A percentile compares a stretch with the other conserved stretches of the same genome.
Evolutionary conservation across 92 coral and sea anemone species (phyloP).

Genomic region (Diadumene lineata): DNA sequence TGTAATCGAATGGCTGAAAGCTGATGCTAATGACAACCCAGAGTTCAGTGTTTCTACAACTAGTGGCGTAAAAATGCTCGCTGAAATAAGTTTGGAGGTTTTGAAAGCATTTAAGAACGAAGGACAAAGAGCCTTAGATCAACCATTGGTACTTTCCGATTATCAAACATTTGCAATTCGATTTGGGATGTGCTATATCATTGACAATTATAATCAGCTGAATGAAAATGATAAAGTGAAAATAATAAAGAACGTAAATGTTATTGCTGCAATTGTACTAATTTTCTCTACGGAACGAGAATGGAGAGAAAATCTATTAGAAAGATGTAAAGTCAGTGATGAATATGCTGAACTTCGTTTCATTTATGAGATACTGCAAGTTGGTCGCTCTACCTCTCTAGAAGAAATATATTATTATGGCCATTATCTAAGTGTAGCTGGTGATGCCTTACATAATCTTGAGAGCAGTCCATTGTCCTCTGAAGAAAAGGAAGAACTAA

Average conservation of each 20-base stretch:
- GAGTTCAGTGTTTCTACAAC: conserved; percentile 8
- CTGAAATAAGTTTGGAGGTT: conserved; percentile 1
- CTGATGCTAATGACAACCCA: neutral
- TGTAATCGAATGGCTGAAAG: neutral
- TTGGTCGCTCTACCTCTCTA: no score
- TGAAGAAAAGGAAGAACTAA: neutral
- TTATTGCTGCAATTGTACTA: neutral
- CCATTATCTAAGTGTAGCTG: neutral
- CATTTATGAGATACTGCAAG: no score
- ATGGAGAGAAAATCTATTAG: neutral
- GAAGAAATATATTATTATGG: no score
- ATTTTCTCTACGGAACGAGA: neutral
- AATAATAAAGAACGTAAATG: neutral
- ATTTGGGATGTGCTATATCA: neutral
- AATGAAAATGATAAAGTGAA: neutral
- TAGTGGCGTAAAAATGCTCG: neutral
- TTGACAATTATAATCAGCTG: neutral
- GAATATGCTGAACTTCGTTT: neutral
- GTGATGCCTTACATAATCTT: neutral
- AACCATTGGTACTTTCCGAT: conserved; percentile 8
- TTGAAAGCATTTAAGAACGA: neutral
- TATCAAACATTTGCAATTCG: neutral
- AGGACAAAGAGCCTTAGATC: neutral
- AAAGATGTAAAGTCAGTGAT: no score
- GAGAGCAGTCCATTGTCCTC: neutral